Evolutionary conservation across 1,140 invertebrate genomes (phyloP).

Genomic region (Bursaphelenchus mucronatus): DNA sequence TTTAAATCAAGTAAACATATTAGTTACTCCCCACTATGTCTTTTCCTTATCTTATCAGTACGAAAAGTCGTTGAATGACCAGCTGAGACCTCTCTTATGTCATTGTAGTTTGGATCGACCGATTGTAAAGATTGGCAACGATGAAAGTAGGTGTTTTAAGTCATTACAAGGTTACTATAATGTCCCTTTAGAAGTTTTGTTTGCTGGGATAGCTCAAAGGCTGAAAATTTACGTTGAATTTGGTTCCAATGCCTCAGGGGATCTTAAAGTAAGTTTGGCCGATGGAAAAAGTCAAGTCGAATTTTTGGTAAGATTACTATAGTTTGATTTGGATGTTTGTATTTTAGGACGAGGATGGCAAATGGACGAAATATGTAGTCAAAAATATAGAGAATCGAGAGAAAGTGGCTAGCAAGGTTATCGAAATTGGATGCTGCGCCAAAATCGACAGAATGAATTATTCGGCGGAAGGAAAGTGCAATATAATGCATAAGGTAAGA

Average conservation of each 20-base stretch:
- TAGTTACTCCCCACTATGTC: no score
- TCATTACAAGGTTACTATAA: no score
- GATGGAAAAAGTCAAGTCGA: slow-evolving; percentile 18
- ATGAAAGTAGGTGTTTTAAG: no score
- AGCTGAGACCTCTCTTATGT: no score
- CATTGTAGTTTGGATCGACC: no score
- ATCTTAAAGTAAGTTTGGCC: not conserved
- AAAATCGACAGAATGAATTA: slow-evolving; percentile 35
- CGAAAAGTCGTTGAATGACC: no score
- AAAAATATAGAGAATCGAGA: slow-evolving; percentile 17
- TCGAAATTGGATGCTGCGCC: slow-evolving; percentile 32
- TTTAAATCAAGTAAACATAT: no score
- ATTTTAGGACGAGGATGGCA: slow-evolving; percentile 28
- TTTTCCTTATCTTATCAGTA: no score
- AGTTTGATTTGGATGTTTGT: not conserved
- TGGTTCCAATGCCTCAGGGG: not conserved
- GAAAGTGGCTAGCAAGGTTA: slow-evolving; percentile 16
- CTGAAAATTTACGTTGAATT: not conserved
- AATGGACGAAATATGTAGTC: slow-evolving; percentile 28
- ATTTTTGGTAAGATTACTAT: slow-evolving; percentile 37
- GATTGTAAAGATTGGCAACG: no score
- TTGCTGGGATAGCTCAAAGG: not conserved
- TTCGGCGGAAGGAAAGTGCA: slow-evolving; percentile 28
- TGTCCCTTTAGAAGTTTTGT: not conserved
- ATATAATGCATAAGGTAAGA: slow-evolving; percentile 15